Percentiles rank a stretch among this genome's conserved stretches.
phyloP scores from a whole-genome alignment of 2,888 invertebrate genomes.

The Cryptus viduatorius region DNA sequence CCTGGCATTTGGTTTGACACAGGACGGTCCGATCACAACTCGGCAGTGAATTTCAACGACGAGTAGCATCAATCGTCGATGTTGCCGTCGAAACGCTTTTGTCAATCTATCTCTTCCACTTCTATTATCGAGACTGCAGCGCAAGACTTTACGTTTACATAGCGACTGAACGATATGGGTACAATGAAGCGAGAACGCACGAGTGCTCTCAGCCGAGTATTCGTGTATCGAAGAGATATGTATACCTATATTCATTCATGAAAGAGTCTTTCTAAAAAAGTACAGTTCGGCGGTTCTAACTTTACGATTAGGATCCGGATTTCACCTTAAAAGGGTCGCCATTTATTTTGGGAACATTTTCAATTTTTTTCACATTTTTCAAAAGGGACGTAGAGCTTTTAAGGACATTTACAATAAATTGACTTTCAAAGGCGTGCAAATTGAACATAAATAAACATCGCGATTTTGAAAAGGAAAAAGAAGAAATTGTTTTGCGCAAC shows the following conservation, averaged over 20 bases:
- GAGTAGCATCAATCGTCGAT: constrained; percentile 4
- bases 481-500: neutral
- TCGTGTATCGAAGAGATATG: no score
- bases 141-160: neutral
- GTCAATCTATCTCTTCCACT: constrained; percentile 36
- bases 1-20: constrained; percentile 22
- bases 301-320: no score
- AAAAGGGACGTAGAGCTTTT: no score
- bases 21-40: constrained; percentile 20
- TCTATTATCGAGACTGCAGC: constrained; percentile 3
- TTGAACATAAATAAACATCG: neutral
- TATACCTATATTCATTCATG: no score
- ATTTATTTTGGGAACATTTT: neutral
- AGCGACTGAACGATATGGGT: neutral
- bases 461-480: neutral
- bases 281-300: no score
- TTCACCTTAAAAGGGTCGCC: no score
- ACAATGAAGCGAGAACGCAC: neutral
- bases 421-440: neutral
- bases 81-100: constrained; percentile 18
- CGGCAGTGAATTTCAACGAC: constrained; percentile 19
- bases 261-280: no score
- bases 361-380: neutral
- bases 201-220: neutral
- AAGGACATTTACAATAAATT: neutral